These are phyloP conservation scores for Phoenoteleia sp. DNA, from an alignment of 2,888 invertebrate genomes.

Conservation along the genomic window DNA sequence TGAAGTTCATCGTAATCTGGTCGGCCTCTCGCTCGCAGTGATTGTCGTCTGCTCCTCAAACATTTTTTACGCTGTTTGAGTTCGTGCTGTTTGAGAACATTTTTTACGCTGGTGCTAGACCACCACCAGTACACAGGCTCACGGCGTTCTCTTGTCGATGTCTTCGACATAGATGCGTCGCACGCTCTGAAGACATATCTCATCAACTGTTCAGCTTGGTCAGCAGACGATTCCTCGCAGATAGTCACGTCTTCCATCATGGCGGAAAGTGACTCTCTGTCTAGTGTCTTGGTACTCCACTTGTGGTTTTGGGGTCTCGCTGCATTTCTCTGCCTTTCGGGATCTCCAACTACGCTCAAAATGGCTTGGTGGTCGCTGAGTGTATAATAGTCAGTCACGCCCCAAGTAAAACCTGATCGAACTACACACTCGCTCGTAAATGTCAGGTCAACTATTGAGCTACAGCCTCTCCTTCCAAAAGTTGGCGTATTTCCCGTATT, in stretches of 20 bases:
- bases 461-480: background rate
- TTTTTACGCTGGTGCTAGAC: too few relatives aligned
- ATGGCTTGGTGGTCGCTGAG: conserved; percentile 26
- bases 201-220: background rate
- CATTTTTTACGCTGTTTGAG: too few relatives aligned
- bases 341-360: background rate
- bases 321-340: background rate
- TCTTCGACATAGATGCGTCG: conserved; percentile 6
- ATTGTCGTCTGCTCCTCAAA: background rate
- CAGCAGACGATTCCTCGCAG: background rate
- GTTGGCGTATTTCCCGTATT: background rate
- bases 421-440: background rate
- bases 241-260: background rate
- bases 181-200: background rate
- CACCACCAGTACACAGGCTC: conserved; percentile 14
- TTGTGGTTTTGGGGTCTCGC: background rate
- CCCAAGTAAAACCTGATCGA: background rate
- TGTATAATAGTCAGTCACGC: background rate
- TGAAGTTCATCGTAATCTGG: background rate
- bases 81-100: too few relatives aligned
- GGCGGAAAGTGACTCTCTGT: background rate
- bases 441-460: conserved; percentile 19
- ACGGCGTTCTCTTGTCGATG: background rate
- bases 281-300: background rate
- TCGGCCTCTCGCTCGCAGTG: background rate